Evolutionary conservation across 2,113 vertebrate genomes (phyloP).

Genomic region (Anolis carolinensis): DNA sequence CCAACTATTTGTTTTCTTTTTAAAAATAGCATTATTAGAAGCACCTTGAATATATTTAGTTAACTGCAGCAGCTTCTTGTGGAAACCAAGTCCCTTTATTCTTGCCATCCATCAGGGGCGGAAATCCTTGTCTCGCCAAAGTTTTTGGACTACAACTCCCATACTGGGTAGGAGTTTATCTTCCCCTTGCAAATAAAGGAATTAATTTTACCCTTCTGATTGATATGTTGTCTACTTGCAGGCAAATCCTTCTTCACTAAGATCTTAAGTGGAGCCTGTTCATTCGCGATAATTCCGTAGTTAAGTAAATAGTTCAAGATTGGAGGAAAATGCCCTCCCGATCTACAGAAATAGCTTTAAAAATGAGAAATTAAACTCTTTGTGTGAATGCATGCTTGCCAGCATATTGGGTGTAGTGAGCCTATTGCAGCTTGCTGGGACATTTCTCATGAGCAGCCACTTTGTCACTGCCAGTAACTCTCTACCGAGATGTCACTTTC

Average conservation of each 20-base stretch:
- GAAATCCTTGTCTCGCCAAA: background rate
- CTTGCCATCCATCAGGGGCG: background rate
- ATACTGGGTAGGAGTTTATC: background rate
- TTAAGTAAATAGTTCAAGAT: conserved; percentile 11
- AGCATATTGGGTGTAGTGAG: background rate
- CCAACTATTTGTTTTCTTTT: background rate
- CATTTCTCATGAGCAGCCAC: background rate
- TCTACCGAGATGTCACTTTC: background rate
- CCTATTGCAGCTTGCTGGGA: background rate
- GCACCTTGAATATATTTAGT: background rate
- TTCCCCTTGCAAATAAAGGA: background rate
- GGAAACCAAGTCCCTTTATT: background rate
- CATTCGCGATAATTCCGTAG: background rate
- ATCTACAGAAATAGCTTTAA: background rate
- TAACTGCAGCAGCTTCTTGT: conserved; percentile 34
- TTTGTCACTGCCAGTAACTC: background rate
- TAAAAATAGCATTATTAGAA: background rate
- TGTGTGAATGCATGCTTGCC: background rate
- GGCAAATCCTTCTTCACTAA: background rate
- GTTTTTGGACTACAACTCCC: background rate
- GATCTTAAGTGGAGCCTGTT: background rate
- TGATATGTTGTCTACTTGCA: background rate
- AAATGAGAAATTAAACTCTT: background rate
- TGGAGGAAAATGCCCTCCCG: background rate
- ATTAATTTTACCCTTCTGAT: background rate